Conservation (phyloP, 2,797 vertebrate genomes). For the Carcharodon carcharias region DNA sequence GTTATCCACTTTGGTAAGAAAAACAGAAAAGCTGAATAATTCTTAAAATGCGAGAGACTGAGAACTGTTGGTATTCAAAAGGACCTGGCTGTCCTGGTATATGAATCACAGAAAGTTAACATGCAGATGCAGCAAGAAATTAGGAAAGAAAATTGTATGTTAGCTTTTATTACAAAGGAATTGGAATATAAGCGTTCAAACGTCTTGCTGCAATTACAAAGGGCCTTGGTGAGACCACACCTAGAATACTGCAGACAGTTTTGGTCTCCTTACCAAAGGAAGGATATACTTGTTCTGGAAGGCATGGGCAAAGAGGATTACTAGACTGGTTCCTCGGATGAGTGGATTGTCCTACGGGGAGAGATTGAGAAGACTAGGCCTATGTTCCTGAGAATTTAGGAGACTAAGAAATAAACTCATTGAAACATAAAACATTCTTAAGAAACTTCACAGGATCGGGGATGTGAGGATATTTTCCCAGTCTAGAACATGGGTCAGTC, state of each 20-base stretch:
- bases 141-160: neutral
- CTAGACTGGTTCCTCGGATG: neutral
- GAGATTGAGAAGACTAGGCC: neutral
- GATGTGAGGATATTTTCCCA: neutral
- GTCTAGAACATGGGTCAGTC: neutral
- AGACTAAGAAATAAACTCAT: neutral
- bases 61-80: neutral
- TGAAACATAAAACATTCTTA: neutral
- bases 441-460: neutral
- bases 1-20: neutral
- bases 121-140: neutral
- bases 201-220: neutral
- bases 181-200: neutral
- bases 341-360: neutral
- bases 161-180: neutral
- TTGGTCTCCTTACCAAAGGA: no score
- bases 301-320: no score
- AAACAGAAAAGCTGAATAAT: neutral
- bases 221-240: neutral
- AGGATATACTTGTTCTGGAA: neutral
- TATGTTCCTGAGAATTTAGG: neutral
- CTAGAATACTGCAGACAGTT: neutral
- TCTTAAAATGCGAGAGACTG: neutral
- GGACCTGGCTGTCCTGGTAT: neutral
- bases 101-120: neutral